Evolutionary conservation across 2,113 vertebrate species (phyloP).

Genomic region (Oncorhynchus gorbuscha): DNA sequence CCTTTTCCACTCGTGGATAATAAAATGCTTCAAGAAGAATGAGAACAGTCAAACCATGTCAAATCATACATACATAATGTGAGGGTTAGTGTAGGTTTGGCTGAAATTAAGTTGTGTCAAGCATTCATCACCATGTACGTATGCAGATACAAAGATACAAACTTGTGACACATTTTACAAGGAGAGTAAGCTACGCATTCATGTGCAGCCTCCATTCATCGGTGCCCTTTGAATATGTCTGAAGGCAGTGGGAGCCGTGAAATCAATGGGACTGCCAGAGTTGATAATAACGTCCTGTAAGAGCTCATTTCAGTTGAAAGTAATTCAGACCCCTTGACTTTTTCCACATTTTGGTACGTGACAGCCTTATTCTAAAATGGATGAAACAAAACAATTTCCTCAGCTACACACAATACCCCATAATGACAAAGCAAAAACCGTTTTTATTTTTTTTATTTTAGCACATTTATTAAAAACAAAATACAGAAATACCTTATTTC

Average conservation of each 20-base stretch:
- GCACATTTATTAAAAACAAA: too few species aligned
- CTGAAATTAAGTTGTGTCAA: constrained; percentile 23
- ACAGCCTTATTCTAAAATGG: too few species aligned
- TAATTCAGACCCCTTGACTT: constrained; percentile 35
- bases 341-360: too few species aligned
- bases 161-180: constrained; percentile 26
- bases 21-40: constrained; percentile 30
- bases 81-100: constrained; percentile 13
- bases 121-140: constrained; percentile 16
- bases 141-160: constrained; percentile 47
- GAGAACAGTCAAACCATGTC: constrained; percentile 18
- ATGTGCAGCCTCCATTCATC: constrained; percentile 36
- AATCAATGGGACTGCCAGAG: constrained; percentile 41
- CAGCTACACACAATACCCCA: too few species aligned
- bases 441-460: too few species aligned
- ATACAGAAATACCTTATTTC: too few species aligned
- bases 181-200: constrained; percentile 6
- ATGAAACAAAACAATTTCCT: too few species aligned
- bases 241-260: constrained; percentile 17
- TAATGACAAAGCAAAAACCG: too few species aligned
- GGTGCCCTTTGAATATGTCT: constrained; percentile 39
- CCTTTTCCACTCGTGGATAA: constrained; percentile 36
- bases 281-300: constrained; percentile 33
- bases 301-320: constrained; percentile 2
- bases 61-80: constrained; percentile 32